A percentile compares a stretch with the other conserved stretches of the same genome.
These are phyloP conservation scores for Stylophora pistillata DNA, from an alignment of 64 coral and sea anemone species.

Conservation along the genomic window DNA sequence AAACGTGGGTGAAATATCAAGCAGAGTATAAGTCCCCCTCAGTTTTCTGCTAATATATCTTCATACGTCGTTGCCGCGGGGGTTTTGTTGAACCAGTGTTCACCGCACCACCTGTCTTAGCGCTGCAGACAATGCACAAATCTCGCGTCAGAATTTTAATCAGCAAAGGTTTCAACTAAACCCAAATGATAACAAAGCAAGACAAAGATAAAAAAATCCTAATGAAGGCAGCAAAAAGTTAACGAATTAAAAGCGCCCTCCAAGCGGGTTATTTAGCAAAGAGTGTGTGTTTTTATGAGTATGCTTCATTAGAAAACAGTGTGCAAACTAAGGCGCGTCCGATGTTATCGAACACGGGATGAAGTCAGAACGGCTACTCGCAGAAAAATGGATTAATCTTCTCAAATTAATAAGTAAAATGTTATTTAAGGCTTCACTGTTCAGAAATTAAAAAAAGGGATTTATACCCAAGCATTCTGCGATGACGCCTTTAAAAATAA, in stretches of 20 bases:
- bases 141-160: slow-evolving; percentile 39
- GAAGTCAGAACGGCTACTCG: neutral
- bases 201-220: slow-evolving; percentile 18
- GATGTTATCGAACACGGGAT: neutral
- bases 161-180: slow-evolving; percentile 16
- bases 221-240: slow-evolving; percentile 3
- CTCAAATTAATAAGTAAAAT: neutral
- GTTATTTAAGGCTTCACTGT: neutral
- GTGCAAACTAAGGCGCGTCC: neutral
- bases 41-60: neutral
- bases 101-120: slow-evolving; percentile 18
- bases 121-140: neutral
- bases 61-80: neutral
- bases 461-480: too few species aligned
- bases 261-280: neutral
- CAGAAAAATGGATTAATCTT: slow-evolving; percentile 7
- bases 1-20: neutral
- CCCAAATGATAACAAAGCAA: slow-evolving; percentile 5
- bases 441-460: neutral
- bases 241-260: neutral
- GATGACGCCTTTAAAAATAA: neutral
- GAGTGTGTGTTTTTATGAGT: neutral
- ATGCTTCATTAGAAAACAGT: neutral
- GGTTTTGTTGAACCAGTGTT: slow-evolving; percentile 19
- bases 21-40: neutral